Conservation (phyloP, 2,113 vertebrate genomes). For the Neogale vison region DNA sequence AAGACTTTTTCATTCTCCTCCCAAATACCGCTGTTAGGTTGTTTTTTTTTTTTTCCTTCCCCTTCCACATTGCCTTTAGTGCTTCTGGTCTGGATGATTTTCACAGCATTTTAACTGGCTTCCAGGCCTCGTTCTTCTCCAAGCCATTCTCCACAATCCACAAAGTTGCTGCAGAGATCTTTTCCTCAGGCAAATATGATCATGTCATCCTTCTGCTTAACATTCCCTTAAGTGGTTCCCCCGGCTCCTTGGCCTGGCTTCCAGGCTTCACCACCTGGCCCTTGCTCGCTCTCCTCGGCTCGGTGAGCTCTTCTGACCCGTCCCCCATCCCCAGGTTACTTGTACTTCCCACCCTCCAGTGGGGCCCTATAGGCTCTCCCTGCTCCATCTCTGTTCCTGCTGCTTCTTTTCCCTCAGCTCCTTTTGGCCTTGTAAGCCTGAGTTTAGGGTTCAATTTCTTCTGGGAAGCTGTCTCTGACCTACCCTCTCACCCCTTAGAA, state of each 20-base stretch:
- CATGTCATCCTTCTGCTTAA: not conserved
- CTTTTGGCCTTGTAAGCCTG: slow-evolving; percentile 47
- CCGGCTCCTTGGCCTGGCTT: not conserved
- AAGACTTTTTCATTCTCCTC: slow-evolving; percentile 1
- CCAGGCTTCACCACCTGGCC: not conserved
- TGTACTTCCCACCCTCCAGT: not conserved
- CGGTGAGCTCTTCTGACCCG: not conserved
- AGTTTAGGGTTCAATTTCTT: slow-evolving; percentile 26
- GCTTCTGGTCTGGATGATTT: slow-evolving; percentile 54
- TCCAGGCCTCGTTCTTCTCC: not conserved
- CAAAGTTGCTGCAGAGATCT: not conserved
- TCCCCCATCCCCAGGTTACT: not conserved
- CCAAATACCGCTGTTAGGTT: not conserved
- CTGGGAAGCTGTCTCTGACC: slow-evolving; percentile 18
- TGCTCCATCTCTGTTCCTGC: slow-evolving; percentile 34
- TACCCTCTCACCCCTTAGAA: not conserved
- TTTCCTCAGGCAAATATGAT: slow-evolving; percentile 40
- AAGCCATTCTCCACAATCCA: not conserved
- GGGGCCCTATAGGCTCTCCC: not conserved
- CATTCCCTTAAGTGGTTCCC: slow-evolving; percentile 36
- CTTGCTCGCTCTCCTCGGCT: not conserved
- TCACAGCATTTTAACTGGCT: slow-evolving; percentile 29
- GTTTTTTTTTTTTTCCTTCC: not conserved
- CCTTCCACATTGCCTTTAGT: slow-evolving; percentile 44
- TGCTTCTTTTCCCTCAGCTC: slow-evolving; percentile 34